These are phyloP conservation scores for Mesocricetus auratus DNA, from an alignment of 2,113 vertebrate species.

Conservation along the genomic window DNA sequence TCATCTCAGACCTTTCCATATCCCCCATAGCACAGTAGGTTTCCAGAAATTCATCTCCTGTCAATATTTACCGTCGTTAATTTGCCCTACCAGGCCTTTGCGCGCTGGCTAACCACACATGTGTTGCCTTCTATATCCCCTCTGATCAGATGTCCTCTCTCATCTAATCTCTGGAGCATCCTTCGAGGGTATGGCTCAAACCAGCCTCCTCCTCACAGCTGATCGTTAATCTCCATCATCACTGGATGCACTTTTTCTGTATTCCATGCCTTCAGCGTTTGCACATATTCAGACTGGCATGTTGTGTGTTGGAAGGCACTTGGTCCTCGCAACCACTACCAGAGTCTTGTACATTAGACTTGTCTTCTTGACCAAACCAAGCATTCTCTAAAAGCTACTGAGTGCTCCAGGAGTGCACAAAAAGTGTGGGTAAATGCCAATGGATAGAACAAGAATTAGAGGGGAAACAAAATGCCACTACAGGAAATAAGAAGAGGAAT, in stretches of 20 bases:
- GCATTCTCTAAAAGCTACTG: background rate
- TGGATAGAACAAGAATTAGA: background rate
- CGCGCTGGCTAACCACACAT: background rate
- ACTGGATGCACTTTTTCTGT: background rate
- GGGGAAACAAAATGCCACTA: background rate
- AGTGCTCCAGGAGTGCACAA: background rate
- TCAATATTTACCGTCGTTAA: background rate
- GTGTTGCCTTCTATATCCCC: background rate
- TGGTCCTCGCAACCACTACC: background rate
- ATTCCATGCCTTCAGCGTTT: background rate
- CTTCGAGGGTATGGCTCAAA: background rate
- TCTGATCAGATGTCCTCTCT: background rate
- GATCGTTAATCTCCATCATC: background rate
- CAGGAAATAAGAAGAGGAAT: background rate
- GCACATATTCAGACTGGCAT: background rate
- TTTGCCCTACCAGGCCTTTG: background rate
- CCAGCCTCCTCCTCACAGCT: background rate
- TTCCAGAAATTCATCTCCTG: background rate
- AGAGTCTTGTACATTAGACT: background rate
- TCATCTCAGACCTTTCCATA: background rate
- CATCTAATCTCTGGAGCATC: background rate
- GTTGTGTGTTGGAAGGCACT: background rate
- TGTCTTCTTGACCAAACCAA: constrained; percentile 1
- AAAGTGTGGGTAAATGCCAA: background rate
- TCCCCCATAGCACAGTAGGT: background rate